Conservation (phyloP, 2,888 invertebrate genomes). For the Lysandra bellargus region DNA sequence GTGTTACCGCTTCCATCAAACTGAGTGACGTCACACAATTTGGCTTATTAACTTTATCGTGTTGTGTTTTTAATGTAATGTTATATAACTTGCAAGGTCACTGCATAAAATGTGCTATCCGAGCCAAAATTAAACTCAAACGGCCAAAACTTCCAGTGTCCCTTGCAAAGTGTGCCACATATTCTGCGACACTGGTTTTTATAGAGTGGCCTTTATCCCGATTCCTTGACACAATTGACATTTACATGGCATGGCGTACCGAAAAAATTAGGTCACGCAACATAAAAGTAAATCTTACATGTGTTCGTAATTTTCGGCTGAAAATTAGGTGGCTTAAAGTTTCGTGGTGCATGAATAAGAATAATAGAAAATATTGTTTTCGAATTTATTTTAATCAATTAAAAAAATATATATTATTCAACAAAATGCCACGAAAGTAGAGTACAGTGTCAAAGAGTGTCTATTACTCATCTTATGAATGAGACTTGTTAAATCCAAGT, state of each 20-base stretch:
- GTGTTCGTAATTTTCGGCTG: neutral
- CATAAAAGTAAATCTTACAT: neutral
- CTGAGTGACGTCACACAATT: no score
- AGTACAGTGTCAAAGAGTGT: no score
- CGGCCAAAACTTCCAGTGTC: neutral
- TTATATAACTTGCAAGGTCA: conserved; percentile 10
- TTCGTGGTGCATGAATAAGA: no score
- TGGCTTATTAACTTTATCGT: neutral
- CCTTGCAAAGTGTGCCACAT: conserved; percentile 5
- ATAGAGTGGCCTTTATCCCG: neutral
- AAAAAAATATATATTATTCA: no score
- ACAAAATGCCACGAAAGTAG: no score
- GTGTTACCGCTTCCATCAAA: no score
- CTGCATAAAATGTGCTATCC: neutral
- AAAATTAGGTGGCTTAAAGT: neutral
- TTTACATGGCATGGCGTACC: neutral
- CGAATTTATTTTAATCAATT: no score
- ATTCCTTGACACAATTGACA: conserved; percentile 21
- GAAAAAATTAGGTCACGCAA: conserved; percentile 10
- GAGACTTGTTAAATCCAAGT: no score
- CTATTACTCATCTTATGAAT: no score
- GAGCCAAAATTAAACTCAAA: conserved; percentile 27
- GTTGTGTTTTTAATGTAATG: neutral
- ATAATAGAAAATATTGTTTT: no score
- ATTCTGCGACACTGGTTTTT: conserved; percentile 23